Evolutionary conservation across 2,113 vertebrate genomes (phyloP).

Genomic region (Platysternon megacephalum): DNA sequence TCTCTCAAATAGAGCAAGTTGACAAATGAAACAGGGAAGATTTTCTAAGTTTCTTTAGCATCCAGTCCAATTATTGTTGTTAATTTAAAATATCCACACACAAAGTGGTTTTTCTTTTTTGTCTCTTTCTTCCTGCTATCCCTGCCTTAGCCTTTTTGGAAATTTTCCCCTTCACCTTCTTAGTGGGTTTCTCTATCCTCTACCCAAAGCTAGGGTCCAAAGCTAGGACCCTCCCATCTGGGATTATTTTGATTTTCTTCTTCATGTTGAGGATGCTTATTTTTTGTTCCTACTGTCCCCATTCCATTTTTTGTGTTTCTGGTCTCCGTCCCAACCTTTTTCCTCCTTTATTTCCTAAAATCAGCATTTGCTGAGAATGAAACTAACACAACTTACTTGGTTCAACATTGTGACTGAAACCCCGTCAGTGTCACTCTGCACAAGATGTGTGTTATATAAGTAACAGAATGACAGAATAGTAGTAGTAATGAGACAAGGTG

Average conservation of each 20-base stretch:
- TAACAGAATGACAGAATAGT: background rate
- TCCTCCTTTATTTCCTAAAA: background rate
- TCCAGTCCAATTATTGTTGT: background rate
- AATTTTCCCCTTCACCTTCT: background rate
- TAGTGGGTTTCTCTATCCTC: background rate
- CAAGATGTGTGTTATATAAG: background rate
- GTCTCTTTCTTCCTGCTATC: background rate
- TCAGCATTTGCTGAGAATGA: background rate
- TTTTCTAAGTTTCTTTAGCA: background rate
- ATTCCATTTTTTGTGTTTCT: background rate
- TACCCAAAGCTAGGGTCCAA: background rate
- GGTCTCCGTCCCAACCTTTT: background rate
- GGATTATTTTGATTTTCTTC: background rate
- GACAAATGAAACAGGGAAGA: background rate
- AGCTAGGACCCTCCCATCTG: background rate
- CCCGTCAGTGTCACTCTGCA: background rate
- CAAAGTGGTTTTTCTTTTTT: background rate
- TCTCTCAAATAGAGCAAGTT: background rate
- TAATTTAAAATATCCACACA: background rate
- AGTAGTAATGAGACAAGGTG: background rate
- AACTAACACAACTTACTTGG: background rate
- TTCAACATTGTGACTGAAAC: background rate
- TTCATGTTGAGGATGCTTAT: background rate
- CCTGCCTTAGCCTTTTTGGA: background rate
- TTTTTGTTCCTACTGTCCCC: background rate